Evolutionary conservation across 1,140 invertebrate species (phyloP).

Genomic region (Batillaria attramentaria): DNA sequence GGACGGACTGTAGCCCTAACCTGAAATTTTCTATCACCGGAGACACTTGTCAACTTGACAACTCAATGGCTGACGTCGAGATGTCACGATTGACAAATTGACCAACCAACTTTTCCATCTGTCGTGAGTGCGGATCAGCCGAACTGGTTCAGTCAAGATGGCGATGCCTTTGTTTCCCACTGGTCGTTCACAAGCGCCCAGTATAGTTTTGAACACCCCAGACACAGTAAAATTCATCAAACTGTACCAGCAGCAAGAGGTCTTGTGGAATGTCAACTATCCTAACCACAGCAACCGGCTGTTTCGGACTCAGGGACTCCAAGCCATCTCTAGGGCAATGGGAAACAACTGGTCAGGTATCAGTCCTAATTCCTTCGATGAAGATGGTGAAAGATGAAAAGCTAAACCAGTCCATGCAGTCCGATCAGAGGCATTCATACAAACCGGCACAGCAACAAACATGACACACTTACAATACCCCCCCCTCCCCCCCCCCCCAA

Average conservation of each 20-base stretch:
- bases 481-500: neutral
- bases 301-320: neutral
- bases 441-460: neutral
- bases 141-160: too few species aligned
- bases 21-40: too few species aligned
- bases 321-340: neutral
- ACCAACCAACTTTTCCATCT: neutral
- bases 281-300: neutral
- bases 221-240: conserved; percentile 1
- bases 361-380: too few species aligned
- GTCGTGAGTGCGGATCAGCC: too few species aligned
- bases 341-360: conserved; percentile 8
- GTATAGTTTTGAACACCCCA: neutral
- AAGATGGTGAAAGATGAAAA: too few species aligned
- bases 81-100: neutral
- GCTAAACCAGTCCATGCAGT: too few species aligned
- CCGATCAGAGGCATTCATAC: neutral
- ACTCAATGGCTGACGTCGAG: neutral
- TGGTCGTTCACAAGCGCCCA: neutral
- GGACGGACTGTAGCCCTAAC: too few species aligned
- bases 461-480: neutral
- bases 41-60: neutral
- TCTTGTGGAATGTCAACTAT: conserved; percentile 12
- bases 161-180: neutral
- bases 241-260: neutral